phyloP scores from a whole-genome alignment of 92 coral and sea anemone species.

The Phenganax subtilis region DNA sequence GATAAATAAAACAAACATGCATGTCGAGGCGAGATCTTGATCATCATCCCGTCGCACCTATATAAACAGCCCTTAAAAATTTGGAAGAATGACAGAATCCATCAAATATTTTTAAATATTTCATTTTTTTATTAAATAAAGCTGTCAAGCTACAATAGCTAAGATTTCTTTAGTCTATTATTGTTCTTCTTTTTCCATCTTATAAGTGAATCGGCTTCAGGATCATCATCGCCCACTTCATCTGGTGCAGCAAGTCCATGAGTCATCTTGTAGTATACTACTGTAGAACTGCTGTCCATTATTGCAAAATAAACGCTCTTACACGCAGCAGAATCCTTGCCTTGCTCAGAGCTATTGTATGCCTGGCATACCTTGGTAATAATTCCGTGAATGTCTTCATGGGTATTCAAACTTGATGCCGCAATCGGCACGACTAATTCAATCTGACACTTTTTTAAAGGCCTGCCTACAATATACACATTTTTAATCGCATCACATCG shows the following conservation, averaged over 20 bases:
- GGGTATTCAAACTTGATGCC: slow-evolving; percentile 51
- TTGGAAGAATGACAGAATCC: too few relatives aligned
- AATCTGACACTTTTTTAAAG: slow-evolving; percentile 65
- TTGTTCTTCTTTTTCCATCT: slow-evolving; percentile 28
- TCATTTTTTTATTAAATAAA: too few relatives aligned
- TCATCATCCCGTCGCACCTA: too few relatives aligned
- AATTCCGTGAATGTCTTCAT: slow-evolving; percentile 56
- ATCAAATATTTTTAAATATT: too few relatives aligned
- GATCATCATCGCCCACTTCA: slow-evolving; percentile 60
- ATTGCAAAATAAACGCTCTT: slow-evolving; percentile 64
- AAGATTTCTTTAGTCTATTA: slow-evolving; percentile 11
- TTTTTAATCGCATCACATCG: slow-evolving; percentile 68
- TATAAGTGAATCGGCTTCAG: slow-evolving; percentile 22
- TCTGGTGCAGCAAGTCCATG: slow-evolving; percentile 75
- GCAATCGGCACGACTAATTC: slow-evolving; percentile 70
- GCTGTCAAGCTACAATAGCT: neutral
- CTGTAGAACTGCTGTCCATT: slow-evolving; percentile 79
- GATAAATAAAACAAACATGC: too few relatives aligned
- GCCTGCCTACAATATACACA: slow-evolving; percentile 79
- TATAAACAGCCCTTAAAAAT: too few relatives aligned
- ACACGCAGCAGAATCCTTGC: slow-evolving; percentile 5
- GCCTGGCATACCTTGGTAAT: slow-evolving; percentile 51
- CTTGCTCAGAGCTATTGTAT: slow-evolving; percentile 41
- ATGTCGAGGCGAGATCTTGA: too few relatives aligned
- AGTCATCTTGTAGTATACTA: slow-evolving; percentile 75